A percentile compares a stretch with the other conserved stretches of the same genome.
Evolutionary conservation across 2,113 vertebrate species (phyloP).

Genomic region (Electrona antarctica): DNA sequence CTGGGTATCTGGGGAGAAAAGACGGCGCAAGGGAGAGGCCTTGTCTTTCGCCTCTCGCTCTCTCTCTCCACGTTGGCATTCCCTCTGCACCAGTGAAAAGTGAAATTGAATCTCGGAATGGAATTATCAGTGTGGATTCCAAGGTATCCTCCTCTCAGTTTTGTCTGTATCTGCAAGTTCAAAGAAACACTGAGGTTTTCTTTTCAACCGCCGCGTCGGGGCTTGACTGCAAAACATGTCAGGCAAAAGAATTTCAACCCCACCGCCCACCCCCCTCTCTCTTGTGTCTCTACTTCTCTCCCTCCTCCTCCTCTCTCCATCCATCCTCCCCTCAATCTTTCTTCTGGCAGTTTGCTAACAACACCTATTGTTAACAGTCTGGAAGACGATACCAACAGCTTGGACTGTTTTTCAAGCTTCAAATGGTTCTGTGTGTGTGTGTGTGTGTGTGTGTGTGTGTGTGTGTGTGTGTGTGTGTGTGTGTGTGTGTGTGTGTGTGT

Average conservation of each 20-base stretch:
- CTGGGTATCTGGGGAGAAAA: conserved; percentile 12
- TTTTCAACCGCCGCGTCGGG: conserved; percentile 44
- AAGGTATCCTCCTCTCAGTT: conserved; percentile 32
- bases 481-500: too few species aligned
- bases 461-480: too few species aligned
- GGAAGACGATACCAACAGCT: conserved; percentile 42
- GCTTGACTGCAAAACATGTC: conserved; percentile 40
- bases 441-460: too few species aligned
- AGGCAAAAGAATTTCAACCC: conserved; percentile 35
- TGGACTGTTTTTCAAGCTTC: conserved; percentile 37
- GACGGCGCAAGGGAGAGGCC: conserved; percentile 25
- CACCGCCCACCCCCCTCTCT: background rate
- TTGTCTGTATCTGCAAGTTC: conserved; percentile 35
- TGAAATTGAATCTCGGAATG: conserved; percentile 49
- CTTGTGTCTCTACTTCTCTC: background rate
- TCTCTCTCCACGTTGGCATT: conserved; percentile 32
- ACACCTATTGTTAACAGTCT: conserved; percentile 54
- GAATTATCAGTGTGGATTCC: conserved; percentile 41
- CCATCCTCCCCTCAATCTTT: conserved; percentile 30
- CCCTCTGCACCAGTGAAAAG: conserved; percentile 26
- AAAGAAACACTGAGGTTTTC: conserved; percentile 44
- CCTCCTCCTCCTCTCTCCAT: conserved; percentile 31
- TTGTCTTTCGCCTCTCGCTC: conserved; percentile 17
- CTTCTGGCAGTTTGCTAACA: conserved; percentile 41
- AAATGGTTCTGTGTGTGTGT: conserved; percentile 7